Evolutionary conservation across 2,797 vertebrate species (phyloP).

Genomic region (Adelosebastes latens): DNA sequence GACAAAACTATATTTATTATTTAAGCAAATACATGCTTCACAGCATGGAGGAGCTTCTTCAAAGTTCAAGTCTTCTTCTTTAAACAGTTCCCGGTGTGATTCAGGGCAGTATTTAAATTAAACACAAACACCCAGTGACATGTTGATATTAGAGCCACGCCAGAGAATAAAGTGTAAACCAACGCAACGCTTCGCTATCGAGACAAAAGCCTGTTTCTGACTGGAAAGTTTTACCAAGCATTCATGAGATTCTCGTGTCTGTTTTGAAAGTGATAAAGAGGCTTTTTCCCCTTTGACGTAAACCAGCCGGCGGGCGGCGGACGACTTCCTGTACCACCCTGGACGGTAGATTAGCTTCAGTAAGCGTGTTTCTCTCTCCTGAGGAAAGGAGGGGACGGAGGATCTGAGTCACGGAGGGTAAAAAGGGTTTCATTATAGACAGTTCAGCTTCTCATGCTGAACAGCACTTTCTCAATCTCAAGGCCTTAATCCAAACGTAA

Average conservation of each 20-base stretch:
- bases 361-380: slow-evolving; percentile 19
- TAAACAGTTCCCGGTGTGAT: background rate
- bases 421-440: slow-evolving; percentile 27
- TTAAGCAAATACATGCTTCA: background rate
- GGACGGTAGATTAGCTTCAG: slow-evolving; percentile 41
- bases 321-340: slow-evolving; percentile 68
- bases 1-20: background rate
- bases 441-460: slow-evolving; percentile 11
- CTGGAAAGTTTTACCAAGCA: background rate
- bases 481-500: slow-evolving; percentile 13
- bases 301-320: slow-evolving; percentile 21
- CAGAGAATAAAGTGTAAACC: slow-evolving; percentile 1
- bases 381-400: slow-evolving; percentile 13
- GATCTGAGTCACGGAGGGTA: slow-evolving; percentile 57
- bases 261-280: slow-evolving; percentile 24
- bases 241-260: slow-evolving; percentile 2
- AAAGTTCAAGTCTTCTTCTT: slow-evolving; percentile 14
- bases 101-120: background rate
- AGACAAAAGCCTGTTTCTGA: background rate
- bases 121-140: slow-evolving; percentile 20
- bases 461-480: slow-evolving; percentile 9
- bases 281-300: slow-evolving; percentile 33
- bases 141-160: background rate
- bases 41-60: background rate
- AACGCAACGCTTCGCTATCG: background rate